Base-by-base conservation (phyloP, 2,888 invertebrate species). In the Napeogenes inachia region DNA sequence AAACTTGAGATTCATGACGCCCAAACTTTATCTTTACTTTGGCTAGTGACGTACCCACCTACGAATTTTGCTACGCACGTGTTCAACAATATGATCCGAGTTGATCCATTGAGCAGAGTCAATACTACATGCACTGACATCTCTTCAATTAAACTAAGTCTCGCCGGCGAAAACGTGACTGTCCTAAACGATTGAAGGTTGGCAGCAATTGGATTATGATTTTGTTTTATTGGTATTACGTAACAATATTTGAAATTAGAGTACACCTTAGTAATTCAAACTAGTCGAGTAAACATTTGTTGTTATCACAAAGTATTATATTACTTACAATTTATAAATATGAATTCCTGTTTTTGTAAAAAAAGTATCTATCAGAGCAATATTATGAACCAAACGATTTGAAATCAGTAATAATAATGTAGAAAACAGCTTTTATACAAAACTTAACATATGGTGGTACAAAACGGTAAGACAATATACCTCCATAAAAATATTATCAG, bases 1-100 rank as follows among this genome's bases (percentile, higher is more conserved):
- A 63, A 65, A 65, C 64, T 60, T 62, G 60, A 61, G 47, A n/a
- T 56, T 54, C 53, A 59, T 65, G 67, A 69, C 64, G 67, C 56
- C 62, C 57, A 54, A 60, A 63, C 54, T 13, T 62, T 60, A 58
- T 55, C 47, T 61, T 62, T 47, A 63, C 55, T 60, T 45, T 60
- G 30, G 30, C 45, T 57, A 2, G 32, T 68, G 65, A 67, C 64
- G 66, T 64, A 59, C 13, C 13, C 21, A 21, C 13, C 53, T 54
- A 62, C 58, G 58, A 12, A 56, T 62, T 58, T 59, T 57, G 54
- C 45, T 13, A 62, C 57, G 54, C 61, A 56, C 42, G 46, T 59
- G 53, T 54, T 56, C 35, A 4, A 38, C 30, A 58, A 21, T 59
- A 53, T 32, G 42, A 47, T 32, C 46, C 21, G 21, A 60, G 32